Base-by-base conservation (phyloP, 2,113 vertebrate species). In the Eurypyga helias region DNA sequence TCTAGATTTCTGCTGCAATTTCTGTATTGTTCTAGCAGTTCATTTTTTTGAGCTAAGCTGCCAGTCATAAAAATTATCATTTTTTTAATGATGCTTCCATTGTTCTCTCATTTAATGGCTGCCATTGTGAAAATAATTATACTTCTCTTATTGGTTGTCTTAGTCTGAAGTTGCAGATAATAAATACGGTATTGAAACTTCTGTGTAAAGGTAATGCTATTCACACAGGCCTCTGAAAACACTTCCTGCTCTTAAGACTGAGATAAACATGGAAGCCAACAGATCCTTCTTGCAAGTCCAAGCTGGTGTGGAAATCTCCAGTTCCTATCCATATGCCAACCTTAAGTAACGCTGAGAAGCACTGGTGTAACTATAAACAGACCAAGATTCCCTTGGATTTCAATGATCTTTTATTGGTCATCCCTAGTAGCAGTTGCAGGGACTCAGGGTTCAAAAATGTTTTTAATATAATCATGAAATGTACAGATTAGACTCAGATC, bases 211-310 rank as follows among this genome's bases (percentile, higher is more conserved):
- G 49, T 93, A 70, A 87, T 87, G 87, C 60, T 94, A 84, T 80
- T 90, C 91, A 97, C 90, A 93, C 72, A 82, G 77, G 61, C 70
- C 72, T 92, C 90, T 88, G 78, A 90, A 93, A 93, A 85, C 34
- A 19, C 49, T 85, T 87, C 80, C 83, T 83, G 48, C 79, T 80
- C 58, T 79, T 85, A 93, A 96, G 78, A 95, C 78, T 81, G 66
- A 69, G 36, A 94, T 70, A 91, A 82, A 72, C 71, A 71, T 19
- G 45, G 70, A 85, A 94, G 43, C 1, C 33, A 92, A 73, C 70
- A 93, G 61, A 93, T 79, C 12, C 83, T 64, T 84, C 69, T 45
- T 83, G 52, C 69, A 90, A 87, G 64, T 41, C 69, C 60, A 87
- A 89, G 70, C 18, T 78, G 57, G 38, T 82, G 82, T 84, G 90